Evolutionary conservation across 2,797 vertebrate genomes (phyloP).

Genomic region (Dromococcyx pavoninus): DNA sequence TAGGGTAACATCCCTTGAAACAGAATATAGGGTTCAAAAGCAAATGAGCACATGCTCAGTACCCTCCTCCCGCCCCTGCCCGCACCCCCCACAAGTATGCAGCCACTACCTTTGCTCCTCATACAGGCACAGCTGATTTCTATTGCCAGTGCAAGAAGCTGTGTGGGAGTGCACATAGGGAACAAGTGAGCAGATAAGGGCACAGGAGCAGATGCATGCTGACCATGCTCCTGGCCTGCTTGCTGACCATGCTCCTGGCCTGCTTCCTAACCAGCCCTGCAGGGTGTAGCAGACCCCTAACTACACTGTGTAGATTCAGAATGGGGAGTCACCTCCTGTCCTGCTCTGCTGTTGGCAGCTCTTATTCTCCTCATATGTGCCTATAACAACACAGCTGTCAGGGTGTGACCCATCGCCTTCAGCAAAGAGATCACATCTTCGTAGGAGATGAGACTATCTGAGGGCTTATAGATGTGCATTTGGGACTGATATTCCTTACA

Average conservation of each 20-base stretch:
- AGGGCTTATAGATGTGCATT: background rate
- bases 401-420: background rate
- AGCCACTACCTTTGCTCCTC: background rate
- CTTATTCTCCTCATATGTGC: background rate
- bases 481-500: background rate
- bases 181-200: background rate
- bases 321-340: background rate
- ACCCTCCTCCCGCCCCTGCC: rapidly evolving
- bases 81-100: background rate
- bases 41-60: background rate
- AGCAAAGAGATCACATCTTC: background rate
- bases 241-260: background rate
- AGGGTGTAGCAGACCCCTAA: background rate
- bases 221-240: background rate
- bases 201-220: background rate
- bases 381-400: background rate
- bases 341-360: background rate
- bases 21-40: background rate
- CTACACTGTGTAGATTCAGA: background rate
- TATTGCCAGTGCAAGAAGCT: background rate
- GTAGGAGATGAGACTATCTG: background rate
- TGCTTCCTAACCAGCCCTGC: background rate
- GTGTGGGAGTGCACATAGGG: background rate
- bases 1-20: background rate
- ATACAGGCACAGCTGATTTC: background rate